Conservation (phyloP, 1,140 invertebrate species). For the Venustaconcha ellipsiformis region DNA sequence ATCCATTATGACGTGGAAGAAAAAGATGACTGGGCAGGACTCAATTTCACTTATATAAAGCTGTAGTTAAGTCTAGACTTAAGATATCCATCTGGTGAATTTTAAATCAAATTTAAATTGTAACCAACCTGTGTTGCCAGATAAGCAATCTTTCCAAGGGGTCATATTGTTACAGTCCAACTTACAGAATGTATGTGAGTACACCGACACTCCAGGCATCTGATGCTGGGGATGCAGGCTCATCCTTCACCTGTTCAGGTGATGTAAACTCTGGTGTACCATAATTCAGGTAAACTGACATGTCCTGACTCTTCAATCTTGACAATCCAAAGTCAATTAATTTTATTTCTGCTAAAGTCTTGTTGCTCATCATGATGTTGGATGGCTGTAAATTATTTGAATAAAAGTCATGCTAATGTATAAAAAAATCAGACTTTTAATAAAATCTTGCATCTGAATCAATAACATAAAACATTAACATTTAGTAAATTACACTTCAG, state of each 20-base stretch:
- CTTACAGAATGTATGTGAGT: constrained; percentile 94
- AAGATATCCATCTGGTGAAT: too few relatives aligned
- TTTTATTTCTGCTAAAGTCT: constrained; percentile 92
- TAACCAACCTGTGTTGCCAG: too few relatives aligned
- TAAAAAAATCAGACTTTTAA: too few relatives aligned
- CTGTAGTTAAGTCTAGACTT: background rate
- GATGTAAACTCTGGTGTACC: constrained; percentile 95
- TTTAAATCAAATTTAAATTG: background rate
- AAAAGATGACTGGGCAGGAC: background rate
- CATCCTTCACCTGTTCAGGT: constrained; percentile 86
- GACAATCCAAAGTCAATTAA: constrained; percentile 89
- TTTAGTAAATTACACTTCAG: too few relatives aligned
- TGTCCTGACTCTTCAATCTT: constrained; percentile 78
- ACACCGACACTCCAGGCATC: constrained; percentile 99
- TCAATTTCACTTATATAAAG: background rate
- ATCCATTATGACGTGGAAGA: too few relatives aligned
- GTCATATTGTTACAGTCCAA: constrained; percentile 42
- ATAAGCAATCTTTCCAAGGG: too few relatives aligned
- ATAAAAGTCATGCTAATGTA: too few relatives aligned
- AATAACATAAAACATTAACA: too few relatives aligned
- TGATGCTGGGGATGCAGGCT: constrained; percentile 71
- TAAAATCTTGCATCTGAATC: too few relatives aligned
- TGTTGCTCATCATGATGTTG: constrained; percentile 91
- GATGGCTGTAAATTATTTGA: constrained; percentile 80
- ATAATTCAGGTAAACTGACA: constrained; percentile 77